Conservation (phyloP, 23 tunicate species). For the Halocynthia aurantium region DNA sequence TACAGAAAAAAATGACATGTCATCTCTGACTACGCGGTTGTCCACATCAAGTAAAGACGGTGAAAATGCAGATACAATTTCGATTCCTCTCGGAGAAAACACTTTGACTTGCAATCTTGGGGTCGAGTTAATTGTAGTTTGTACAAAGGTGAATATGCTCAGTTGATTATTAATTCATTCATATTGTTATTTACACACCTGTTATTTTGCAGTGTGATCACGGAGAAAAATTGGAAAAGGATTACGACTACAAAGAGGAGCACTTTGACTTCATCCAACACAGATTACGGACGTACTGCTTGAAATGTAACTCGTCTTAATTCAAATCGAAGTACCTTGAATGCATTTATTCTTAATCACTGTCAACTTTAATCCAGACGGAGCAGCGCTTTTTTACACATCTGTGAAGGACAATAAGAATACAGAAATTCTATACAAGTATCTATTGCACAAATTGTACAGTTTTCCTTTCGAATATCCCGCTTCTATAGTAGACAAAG, state of each 20-base stretch:
- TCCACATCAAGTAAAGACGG: conserved; percentile 17
- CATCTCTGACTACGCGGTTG: not conserved
- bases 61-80: not conserved
- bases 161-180: not conserved
- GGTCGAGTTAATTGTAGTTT: conserved; percentile 61
- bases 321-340: not conserved
- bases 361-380: conserved; percentile 7
- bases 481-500: conserved; percentile 85
- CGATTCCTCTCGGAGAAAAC: conserved; percentile 38
- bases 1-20: not conserved
- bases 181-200: not conserved
- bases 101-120: conserved; percentile 60
- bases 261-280: conserved; percentile 89
- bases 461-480: conserved; percentile 43
- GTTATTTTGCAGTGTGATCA: conserved; percentile 43
- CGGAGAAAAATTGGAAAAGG: conserved; percentile 61
- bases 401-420: conserved; percentile 90
- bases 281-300: conserved; percentile 55
- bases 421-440: conserved; percentile 60
- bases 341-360: not conserved
- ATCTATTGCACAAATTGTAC: conserved; percentile 71
- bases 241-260: conserved; percentile 68
- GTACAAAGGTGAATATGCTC: conserved; percentile 39
- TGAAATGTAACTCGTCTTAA: conserved; percentile 19
- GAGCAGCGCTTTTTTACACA: conserved; percentile 72